Conservation (phyloP, 2,888 invertebrate genomes). For the Cerastis rubricosa region DNA sequence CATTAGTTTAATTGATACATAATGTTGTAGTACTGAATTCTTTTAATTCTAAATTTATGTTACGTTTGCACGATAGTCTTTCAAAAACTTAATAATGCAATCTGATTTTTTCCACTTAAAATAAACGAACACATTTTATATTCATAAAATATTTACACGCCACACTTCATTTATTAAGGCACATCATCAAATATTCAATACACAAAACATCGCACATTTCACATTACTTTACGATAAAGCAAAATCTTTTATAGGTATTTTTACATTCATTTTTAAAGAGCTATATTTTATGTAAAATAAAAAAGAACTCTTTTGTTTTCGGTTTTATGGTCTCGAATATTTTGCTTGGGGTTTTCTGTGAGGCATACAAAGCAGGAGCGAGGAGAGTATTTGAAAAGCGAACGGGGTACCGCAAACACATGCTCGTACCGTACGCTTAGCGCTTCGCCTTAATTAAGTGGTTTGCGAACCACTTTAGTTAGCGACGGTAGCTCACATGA, state of each 20-base stretch:
- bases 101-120: neutral
- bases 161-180: slow-evolving; percentile 33
- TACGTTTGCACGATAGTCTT: neutral
- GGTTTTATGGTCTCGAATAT: slow-evolving; percentile 50
- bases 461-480: slow-evolving; percentile 45
- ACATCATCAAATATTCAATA: slow-evolving; percentile 60
- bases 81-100: neutral
- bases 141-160: neutral
- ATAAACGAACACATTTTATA: slow-evolving; percentile 16
- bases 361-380: slow-evolving; percentile 14
- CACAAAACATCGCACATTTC: slow-evolving; percentile 25
- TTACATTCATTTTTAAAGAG: slow-evolving; percentile 41
- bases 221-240: slow-evolving; percentile 40
- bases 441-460: slow-evolving; percentile 59
- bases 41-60: neutral
- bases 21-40: neutral
- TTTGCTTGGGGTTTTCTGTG: slow-evolving; percentile 28
- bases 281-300: slow-evolving; percentile 48
- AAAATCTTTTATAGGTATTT: slow-evolving; percentile 44
- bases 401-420: slow-evolving; percentile 44
- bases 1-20: neutral
- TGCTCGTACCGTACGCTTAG: slow-evolving; percentile 22
- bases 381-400: slow-evolving; percentile 42
- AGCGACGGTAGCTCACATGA: slow-evolving; percentile 50
- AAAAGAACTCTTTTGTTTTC: slow-evolving; percentile 45